Evolutionary conservation across 2,113 vertebrate species (phyloP).

Genomic region (Platysteira castanea): DNA sequence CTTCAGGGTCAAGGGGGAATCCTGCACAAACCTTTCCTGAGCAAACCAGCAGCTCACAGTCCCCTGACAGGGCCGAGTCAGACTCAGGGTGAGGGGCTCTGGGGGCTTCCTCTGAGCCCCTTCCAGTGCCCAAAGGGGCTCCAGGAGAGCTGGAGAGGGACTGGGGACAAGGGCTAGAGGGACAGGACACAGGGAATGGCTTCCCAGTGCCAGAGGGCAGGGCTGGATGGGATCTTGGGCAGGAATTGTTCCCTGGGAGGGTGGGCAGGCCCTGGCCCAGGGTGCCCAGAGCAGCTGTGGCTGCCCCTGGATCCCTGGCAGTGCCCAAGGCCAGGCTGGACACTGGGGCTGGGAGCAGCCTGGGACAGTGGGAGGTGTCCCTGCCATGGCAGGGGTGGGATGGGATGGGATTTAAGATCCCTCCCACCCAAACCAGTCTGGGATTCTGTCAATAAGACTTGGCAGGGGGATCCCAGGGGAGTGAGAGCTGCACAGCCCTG

Average conservation of each 20-base stretch:
- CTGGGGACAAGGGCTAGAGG: neutral
- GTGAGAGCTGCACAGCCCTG: neutral
- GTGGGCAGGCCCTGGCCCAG: too few species aligned
- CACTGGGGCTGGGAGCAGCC: neutral
- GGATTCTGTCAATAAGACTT: neutral
- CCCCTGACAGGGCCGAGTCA: neutral
- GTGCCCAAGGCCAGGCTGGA: neutral
- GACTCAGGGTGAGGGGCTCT: rapidly evolving
- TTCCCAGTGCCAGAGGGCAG: too few species aligned
- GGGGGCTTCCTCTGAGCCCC: neutral
- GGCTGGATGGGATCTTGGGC: too few species aligned
- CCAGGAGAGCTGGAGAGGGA: neutral
- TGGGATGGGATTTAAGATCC: rapidly evolving
- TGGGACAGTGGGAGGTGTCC: neutral
- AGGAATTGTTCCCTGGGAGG: too few species aligned
- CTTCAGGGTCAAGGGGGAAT: rapidly evolving
- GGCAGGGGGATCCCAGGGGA: neutral
- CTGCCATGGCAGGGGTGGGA: neutral
- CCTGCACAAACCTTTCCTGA: neutral
- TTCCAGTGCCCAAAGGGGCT: neutral
- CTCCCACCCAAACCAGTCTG: neutral
- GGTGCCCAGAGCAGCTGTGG: neutral
- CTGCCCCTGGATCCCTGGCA: neutral
- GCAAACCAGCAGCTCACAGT: neutral
- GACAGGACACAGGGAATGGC: neutral